Evolutionary conservation across 2,797 vertebrate species (phyloP), one percentile per base, ranked within the genome.

Genomic region (Phalanger gymnotis): DNA sequence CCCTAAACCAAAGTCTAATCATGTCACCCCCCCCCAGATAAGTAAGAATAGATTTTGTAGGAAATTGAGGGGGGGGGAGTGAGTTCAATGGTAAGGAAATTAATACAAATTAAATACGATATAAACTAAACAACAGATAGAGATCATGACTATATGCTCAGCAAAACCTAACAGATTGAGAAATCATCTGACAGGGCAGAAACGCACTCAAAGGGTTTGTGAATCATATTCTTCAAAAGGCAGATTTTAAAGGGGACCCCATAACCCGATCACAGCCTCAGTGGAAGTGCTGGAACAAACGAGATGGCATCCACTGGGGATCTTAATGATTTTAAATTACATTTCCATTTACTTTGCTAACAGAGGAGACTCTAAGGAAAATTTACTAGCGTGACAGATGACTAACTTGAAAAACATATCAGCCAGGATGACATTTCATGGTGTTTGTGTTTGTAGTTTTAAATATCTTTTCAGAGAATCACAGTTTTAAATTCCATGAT

Each of bases 21-120:
- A n/a, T 2, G 14, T 6, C 14, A 66, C 14, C 1, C n/a, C 31
- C 7, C 1, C 34, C 16, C 34, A 66, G 57, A 93, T 55, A 94
- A 96, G 93, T 91, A 96, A 92, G 90, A 97, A 94, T 2, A 94
- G 52, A 96, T 61, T 97, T 96, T 97, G 55, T 90, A 93, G 10
- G 52, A 52, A 97, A 93, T 47, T 25, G 54, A 22, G 0, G 90
- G 0, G 1, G 0, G 1, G 87, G 90, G 2, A 93, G 53, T 91
- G 90, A 96, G 52, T 73, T 94, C 4, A 61, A 54, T 93, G 96
- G 93, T 90, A 95, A 94, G 92, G 94, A 22, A 96, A 97, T 53
- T 52, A 47, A 92, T 52, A 66, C 0, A 53, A 95, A 90, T 54
- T 95, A 97, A 97, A 54, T 58, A 58, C 28, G 34, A 56, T 47